phyloP scores from a whole-genome alignment of 2,888 invertebrate genomes.

The Anoncus sp. region DNA sequence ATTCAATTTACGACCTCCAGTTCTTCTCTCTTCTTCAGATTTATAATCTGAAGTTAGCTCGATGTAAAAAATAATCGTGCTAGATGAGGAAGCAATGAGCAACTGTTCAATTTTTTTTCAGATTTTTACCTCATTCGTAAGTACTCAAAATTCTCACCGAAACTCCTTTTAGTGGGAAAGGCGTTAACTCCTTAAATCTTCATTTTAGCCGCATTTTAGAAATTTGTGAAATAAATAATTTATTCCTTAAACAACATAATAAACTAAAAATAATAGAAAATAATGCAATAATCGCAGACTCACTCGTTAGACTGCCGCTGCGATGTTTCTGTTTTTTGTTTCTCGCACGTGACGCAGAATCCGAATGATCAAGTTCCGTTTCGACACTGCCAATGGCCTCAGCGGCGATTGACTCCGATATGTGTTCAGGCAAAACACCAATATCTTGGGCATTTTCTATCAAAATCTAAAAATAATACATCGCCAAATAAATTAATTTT shows the following conservation, averaged over 20 bases:
- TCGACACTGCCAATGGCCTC: conserved; percentile 76
- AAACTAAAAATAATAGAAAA: background rate
- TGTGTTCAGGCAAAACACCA: conserved; percentile 88
- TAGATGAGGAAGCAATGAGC: no score
- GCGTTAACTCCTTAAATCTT: no score
- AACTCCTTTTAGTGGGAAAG: no score
- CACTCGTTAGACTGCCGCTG: conserved; percentile 94
- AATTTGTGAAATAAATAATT: no score
- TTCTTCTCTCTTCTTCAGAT: no score
- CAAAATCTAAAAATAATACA: conserved; percentile 85
- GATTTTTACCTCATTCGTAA: no score
- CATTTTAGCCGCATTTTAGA: no score
- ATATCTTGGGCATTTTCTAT: conserved; percentile 91
- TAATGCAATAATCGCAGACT: conserved; percentile 71
- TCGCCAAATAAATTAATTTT: background rate
- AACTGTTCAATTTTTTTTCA: no score
- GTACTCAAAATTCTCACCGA: no score
- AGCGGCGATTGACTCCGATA: conserved; percentile 83
- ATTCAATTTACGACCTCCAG: no score
- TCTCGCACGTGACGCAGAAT: conserved; percentile 73
- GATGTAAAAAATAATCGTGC: no score
- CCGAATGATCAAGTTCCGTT: conserved; percentile 77
- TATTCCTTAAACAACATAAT: background rate
- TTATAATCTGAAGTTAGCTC: no score
- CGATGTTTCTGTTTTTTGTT: conserved; percentile 90